phyloP scores from a whole-genome alignment of 2,113 vertebrate species.

The Pholis gunnellus region DNA sequence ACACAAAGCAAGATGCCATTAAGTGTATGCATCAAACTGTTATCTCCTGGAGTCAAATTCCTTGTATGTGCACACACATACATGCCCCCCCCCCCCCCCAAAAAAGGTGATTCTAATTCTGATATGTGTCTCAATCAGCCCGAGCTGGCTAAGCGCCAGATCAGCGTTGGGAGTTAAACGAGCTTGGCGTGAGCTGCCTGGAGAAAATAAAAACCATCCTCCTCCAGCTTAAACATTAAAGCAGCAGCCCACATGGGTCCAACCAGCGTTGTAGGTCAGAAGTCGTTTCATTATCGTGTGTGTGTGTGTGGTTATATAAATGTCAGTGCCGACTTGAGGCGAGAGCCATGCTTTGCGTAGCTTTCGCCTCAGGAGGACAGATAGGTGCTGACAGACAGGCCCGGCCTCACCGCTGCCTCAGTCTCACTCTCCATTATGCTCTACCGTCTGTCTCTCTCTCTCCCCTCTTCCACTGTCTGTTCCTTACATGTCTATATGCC shows the following conservation, averaged over 20 bases:
- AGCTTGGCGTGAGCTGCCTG: constrained; percentile 47
- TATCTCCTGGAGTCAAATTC: background rate
- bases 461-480: background rate
- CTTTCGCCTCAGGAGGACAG: constrained; percentile 54
- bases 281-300: constrained; percentile 33
- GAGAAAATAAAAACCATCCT: constrained; percentile 37
- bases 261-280: constrained; percentile 51
- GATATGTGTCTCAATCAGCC: constrained; percentile 15
- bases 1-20: constrained; percentile 1
- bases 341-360: constrained; percentile 35
- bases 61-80: background rate
- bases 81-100: fast-evolving
- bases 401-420: constrained; percentile 9
- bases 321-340: constrained; percentile 57
- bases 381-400: constrained; percentile 67
- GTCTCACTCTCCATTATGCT: constrained; percentile 18
- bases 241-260: constrained; percentile 34
- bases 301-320: constrained; percentile 59
- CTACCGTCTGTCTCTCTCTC: background rate
- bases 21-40: background rate
- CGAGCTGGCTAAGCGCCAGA: constrained; percentile 54
- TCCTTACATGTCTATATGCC: constrained; percentile 2
- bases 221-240: constrained; percentile 35
- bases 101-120: background rate
- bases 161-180: constrained; percentile 44